A percentile compares a stretch with the other conserved stretches of the same genome.
These are phyloP conservation scores for Oligia strigilis DNA, from an alignment of 2,888 invertebrate genomes.

Conservation along the genomic window DNA sequence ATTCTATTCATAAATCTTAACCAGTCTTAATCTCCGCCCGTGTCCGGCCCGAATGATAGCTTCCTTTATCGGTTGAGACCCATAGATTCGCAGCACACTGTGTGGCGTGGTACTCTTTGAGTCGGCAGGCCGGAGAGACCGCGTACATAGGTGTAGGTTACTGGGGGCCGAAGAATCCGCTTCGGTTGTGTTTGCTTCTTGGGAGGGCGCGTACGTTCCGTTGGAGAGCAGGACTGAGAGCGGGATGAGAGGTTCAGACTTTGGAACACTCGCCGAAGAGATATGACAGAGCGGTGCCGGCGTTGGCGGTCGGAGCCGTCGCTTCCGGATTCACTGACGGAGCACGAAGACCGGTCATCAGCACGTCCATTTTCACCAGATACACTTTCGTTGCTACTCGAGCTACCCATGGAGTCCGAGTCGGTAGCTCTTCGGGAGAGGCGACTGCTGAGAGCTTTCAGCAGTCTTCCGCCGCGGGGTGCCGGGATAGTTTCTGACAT, in stretches of 20 bases:
- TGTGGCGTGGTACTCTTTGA: conserved; percentile 93
- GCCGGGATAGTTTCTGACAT: conserved; percentile 90
- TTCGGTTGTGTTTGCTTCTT: conserved; percentile 93
- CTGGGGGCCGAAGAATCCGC: conserved; percentile 94
- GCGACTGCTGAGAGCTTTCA: conserved; percentile 92
- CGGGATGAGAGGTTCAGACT: conserved; percentile 92
- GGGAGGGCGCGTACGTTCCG: conserved; percentile 82
- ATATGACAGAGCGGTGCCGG: conserved; percentile 91
- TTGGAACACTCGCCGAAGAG: conserved; percentile 93
- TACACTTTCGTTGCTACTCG: conserved; percentile 87
- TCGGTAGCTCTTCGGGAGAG: conserved; percentile 90
- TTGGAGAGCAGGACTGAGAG: conserved; percentile 92
- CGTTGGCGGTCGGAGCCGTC: conserved; percentile 90
- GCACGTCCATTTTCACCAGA: conserved; percentile 81
- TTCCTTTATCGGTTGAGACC: conserved; percentile 85
- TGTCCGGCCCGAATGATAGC: conserved; percentile 66
- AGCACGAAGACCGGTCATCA: conserved; percentile 88
- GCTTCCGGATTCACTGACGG: conserved; percentile 92
- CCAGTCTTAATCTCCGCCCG: conserved; percentile 86
- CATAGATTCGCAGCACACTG: conserved; percentile 79
- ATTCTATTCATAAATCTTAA: conserved; percentile 82
- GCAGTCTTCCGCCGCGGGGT: conserved; percentile 91
- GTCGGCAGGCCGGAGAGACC: conserved; percentile 96
- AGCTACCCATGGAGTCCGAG: conserved; percentile 84
- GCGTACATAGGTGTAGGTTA: conserved; percentile 95